These are phyloP conservation scores for Microtus ochrogaster DNA, from an alignment of 2,113 vertebrate genomes.

Conservation along the genomic window DNA sequence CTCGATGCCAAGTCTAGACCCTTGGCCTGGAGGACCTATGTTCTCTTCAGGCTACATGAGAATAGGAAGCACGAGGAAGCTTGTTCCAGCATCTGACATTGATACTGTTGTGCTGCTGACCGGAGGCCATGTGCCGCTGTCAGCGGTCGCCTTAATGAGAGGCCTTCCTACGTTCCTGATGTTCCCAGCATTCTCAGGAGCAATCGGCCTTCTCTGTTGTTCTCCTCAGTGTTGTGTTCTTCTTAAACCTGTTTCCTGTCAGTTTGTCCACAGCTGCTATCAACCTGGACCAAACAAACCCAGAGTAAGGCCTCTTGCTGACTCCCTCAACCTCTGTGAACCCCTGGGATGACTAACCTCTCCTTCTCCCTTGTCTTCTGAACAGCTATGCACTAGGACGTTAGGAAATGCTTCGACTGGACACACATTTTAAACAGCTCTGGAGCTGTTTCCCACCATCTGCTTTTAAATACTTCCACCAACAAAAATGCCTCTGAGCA, in stretches of 20 bases:
- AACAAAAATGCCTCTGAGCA: constrained; percentile 38
- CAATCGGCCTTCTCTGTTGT: neutral
- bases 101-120: neutral
- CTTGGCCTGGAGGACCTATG: neutral
- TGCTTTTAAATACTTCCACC: constrained; percentile 60
- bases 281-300: neutral
- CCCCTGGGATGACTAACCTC: neutral
- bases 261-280: constrained; percentile 40
- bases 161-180: neutral
- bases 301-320: neutral
- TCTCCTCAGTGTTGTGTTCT: constrained; percentile 19
- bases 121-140: constrained; percentile 37
- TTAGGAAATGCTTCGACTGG: neutral
- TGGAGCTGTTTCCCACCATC: constrained; percentile 47
- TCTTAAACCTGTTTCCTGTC: constrained; percentile 44
- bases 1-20: neutral
- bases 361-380: neutral
- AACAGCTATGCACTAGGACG: neutral
- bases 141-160: constrained; percentile 14
- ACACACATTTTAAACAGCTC: constrained; percentile 55
- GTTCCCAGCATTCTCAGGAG: constrained; percentile 33
- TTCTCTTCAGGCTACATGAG: neutral
- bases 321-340: neutral
- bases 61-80: constrained; percentile 23
- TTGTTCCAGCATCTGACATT: neutral